Evolutionary conservation across 2,888 invertebrate genomes (phyloP).

Genomic region (Ernsta delagoae): DNA sequence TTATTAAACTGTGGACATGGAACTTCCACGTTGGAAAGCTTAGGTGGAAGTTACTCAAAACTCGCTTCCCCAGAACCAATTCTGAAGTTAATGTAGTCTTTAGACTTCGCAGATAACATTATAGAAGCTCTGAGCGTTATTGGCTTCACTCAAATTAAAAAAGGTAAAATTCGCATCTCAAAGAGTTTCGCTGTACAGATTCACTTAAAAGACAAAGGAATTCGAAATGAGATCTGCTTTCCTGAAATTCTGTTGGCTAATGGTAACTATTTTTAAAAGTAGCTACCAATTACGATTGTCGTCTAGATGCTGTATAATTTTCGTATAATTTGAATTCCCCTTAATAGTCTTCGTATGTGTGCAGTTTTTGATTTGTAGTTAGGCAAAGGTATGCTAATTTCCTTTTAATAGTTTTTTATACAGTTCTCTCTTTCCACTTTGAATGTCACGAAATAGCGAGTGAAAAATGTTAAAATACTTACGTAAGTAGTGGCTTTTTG

Average conservation of each 20-base stretch:
- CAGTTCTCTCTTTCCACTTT: background rate
- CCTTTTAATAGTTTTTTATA: background rate
- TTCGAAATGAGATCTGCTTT: conserved; percentile 4
- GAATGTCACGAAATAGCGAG: too few species aligned
- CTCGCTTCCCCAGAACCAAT: too few species aligned
- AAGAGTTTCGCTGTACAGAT: background rate
- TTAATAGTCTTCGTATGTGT: background rate
- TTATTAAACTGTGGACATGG: too few species aligned
- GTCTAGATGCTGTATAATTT: conserved; percentile 4
- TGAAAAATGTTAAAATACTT: too few species aligned
- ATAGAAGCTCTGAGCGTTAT: background rate
- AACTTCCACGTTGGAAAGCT: too few species aligned
- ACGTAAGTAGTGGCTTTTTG: background rate
- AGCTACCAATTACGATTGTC: background rate
- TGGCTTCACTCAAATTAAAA: background rate
- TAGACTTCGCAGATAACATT: too few species aligned
- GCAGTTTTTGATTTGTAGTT: background rate
- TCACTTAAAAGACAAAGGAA: conserved; percentile 2
- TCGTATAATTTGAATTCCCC: conserved; percentile 1
- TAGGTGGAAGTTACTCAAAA: too few species aligned
- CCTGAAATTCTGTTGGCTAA: background rate
- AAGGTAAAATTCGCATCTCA: background rate
- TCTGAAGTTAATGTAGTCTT: too few species aligned
- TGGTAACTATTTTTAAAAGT: background rate
- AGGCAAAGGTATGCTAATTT: conserved; percentile 5